phyloP scores from a whole-genome alignment of 2,113 vertebrate genomes.

The Oncorhynchus gorbuscha region DNA sequence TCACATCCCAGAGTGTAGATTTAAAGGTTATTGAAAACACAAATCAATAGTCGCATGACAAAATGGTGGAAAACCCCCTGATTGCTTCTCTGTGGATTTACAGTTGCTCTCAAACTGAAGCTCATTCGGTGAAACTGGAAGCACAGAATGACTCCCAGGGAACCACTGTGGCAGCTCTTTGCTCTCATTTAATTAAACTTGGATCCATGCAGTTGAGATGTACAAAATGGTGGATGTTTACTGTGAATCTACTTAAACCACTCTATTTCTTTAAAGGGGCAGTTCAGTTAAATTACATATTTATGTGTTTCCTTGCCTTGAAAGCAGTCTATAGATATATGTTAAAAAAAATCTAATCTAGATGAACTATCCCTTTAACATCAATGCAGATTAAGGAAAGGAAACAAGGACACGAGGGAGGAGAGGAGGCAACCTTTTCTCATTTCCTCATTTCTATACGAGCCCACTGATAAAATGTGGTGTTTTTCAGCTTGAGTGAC shows the following conservation, averaged over 20 bases:
- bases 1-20: no score
- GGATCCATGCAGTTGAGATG: conserved; percentile 16
- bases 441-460: background rate
- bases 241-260: background rate
- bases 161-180: conserved; percentile 12
- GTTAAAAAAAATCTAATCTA: no score
- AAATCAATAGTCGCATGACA: conserved; percentile 48
- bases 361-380: background rate
- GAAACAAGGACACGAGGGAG: background rate
- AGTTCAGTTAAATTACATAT: no score
- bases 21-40: conserved; percentile 54
- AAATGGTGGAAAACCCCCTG: conserved; percentile 11
- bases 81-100: conserved; percentile 37
- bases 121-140: conserved; percentile 21
- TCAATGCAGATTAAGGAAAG: background rate
- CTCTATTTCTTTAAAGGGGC: no score
- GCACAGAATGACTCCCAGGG: conserved; percentile 29
- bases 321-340: no score
- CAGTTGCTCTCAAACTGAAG: conserved; percentile 20
- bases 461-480: background rate
- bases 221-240: background rate
- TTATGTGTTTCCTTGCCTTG: no score
- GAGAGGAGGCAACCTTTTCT: background rate
- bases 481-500: background rate
- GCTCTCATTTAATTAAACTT: conserved; percentile 42